Evolutionary conservation across 1,140 invertebrate genomes (phyloP), one percentile per base, ranked within the genome.

Genomic region (Polypedilum vanderplanki): DNA sequence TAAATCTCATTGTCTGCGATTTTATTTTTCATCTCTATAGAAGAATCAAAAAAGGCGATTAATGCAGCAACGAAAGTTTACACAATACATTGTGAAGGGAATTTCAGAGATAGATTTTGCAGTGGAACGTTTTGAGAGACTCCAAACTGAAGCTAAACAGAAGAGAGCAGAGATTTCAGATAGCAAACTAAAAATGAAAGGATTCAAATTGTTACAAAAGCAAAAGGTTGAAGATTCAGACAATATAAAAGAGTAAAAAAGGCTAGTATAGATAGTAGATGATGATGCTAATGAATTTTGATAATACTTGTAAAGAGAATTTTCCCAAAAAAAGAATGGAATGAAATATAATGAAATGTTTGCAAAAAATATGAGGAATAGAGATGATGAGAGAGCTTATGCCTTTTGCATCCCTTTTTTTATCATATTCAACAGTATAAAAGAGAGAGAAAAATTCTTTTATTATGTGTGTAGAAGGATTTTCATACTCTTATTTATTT

Each of bases 151-250:
- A 57, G 79, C 86, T 77, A 79, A 86, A 77, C 78, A 83, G 64
- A 79, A 85, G 74, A 87, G 82, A 78, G 82, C 88, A 75, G 77
- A 78, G 46, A 87, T 90, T 77, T 74, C 91, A 1, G 83, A 83
- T 20, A 85, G 80, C 40, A 90, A 91, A 84, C 83, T 93, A 3
- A 92, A 91, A 81, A 85, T 87, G 12, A 93, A 92, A 83, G 89
- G 87, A 18, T 70, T 20, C 10, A 18, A 22, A 18, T 22, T 70
- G 20, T 5, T 70, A 18, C 10, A 57, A 17, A 57, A 57, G 46
- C 10, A 57, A 70, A 70, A 70, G 17, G 46, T n/a, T 57, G 10
- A 57, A 57, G 46, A 57, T 57, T 15, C 46, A 57, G 46, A 57
- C 46, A 57, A 57, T 57, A 46, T 57, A 4, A 9, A 57, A 57